Evolutionary conservation across 2,888 invertebrate species (phyloP).

Genomic region (Bellardia bayeri): DNA sequence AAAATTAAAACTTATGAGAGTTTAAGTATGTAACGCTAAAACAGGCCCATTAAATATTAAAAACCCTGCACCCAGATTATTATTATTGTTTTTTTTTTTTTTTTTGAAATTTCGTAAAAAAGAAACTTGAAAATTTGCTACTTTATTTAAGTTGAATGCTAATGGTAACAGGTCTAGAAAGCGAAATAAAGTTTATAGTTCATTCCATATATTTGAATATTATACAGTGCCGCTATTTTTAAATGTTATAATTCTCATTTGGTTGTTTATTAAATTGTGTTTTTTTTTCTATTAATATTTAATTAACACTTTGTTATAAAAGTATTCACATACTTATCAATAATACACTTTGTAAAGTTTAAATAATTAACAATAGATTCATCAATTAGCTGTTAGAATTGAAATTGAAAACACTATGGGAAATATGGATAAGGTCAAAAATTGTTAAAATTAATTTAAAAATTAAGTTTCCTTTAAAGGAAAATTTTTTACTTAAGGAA

Average conservation of each 20-base stretch:
- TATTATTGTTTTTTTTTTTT: not conserved
- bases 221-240: not conserved
- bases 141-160: not conserved
- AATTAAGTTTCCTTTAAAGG: too few species aligned
- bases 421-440: too few species aligned
- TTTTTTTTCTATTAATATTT: slow-evolving; percentile 6
- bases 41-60: not conserved
- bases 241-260: not conserved
- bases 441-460: too few species aligned
- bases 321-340: not conserved
- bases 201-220: not conserved
- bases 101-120: not conserved
- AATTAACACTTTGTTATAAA: not conserved
- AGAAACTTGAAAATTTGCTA: not conserved
- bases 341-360: too few species aligned
- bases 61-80: not conserved
- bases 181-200: slow-evolving; percentile 1
- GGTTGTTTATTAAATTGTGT: not conserved
- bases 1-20: not conserved
- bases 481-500: too few species aligned
- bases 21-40: not conserved
- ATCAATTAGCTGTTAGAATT: too few species aligned
- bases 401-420: too few species aligned
- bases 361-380: too few species aligned
- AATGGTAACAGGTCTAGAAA: slow-evolving; percentile 20